Evolutionary conservation across 2,797 vertebrate species (phyloP).

Genomic region (Acrossocheilus wenchowensis): DNA sequence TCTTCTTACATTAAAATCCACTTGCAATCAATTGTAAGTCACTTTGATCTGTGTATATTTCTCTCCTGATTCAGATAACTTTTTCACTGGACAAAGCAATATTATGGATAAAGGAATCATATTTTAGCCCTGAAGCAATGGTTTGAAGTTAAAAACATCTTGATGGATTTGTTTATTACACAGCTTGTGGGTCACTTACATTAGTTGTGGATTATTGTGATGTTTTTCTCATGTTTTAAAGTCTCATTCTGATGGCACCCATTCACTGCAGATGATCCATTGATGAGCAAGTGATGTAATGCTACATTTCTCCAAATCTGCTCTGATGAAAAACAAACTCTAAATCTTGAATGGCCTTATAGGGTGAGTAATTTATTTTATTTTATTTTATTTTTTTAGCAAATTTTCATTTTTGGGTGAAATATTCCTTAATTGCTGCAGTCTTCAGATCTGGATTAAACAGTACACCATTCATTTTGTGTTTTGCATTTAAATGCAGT

Average conservation of each 20-base stretch:
- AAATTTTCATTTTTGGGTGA: not conserved
- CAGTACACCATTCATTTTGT: conserved; percentile 10
- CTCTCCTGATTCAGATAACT: not conserved
- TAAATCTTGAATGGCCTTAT: not conserved
- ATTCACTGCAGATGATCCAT: not conserved
- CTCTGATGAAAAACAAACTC: not conserved
- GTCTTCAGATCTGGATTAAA: conserved; percentile 21
- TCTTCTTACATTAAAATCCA: not conserved
- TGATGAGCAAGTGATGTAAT: not conserved
- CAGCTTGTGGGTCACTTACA: not conserved
- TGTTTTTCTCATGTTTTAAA: not conserved
- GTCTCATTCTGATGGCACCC: not conserved
- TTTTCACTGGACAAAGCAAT: not conserved
- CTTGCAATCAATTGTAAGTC: not conserved
- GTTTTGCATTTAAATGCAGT: conserved; percentile 43
- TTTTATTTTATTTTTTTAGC: too few species aligned
- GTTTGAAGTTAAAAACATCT: not conserved
- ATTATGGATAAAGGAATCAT: not conserved
- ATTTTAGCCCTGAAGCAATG: not conserved
- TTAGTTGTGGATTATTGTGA: not conserved
- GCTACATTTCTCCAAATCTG: not conserved
- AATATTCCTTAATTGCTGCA: not conserved
- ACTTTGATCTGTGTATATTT: not conserved
- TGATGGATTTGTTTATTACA: not conserved
- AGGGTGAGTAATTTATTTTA: not conserved